Evolutionary conservation across 2,113 vertebrate genomes (phyloP).

Genomic region (Dendrocopos noguchii): DNA sequence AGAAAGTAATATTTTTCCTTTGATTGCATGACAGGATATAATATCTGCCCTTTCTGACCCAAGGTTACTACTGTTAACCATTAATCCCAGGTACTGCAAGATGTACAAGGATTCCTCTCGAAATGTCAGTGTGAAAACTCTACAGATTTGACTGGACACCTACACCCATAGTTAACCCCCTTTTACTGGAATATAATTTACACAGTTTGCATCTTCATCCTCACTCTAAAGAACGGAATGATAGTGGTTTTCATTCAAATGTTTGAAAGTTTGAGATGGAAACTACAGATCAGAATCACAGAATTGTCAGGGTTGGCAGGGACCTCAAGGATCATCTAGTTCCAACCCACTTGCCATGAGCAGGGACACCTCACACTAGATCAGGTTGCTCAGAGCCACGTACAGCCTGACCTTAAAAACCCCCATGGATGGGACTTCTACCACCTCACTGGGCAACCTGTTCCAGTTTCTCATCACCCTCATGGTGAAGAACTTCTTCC

Average conservation of each 20-base stretch:
- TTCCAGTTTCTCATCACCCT: too few relatives aligned
- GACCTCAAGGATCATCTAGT: too few relatives aligned
- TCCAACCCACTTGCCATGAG: too few relatives aligned
- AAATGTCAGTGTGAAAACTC: not conserved
- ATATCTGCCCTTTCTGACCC: not conserved
- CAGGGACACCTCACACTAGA: too few relatives aligned
- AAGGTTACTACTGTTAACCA: not conserved
- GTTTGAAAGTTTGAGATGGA: not conserved
- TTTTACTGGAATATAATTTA: not conserved
- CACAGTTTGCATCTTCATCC: not conserved
- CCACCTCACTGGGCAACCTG: too few relatives aligned
- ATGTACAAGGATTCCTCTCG: not conserved
- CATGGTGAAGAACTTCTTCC: too few relatives aligned
- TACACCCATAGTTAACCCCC: rapidly evolving
- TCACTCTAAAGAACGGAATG: not conserved
- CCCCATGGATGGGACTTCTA: too few relatives aligned
- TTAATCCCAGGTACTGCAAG: not conserved
- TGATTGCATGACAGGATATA: not conserved
- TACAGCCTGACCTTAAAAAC: too few relatives aligned
- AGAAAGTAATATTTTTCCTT: not conserved
- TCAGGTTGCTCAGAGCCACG: too few relatives aligned
- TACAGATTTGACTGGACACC: not conserved
- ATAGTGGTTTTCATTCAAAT: not conserved
- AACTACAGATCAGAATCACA: not conserved
- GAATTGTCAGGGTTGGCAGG: too few relatives aligned